Evolutionary conservation across 2,888 invertebrate species (phyloP).

Genomic region (Habroteleia sp.): DNA sequence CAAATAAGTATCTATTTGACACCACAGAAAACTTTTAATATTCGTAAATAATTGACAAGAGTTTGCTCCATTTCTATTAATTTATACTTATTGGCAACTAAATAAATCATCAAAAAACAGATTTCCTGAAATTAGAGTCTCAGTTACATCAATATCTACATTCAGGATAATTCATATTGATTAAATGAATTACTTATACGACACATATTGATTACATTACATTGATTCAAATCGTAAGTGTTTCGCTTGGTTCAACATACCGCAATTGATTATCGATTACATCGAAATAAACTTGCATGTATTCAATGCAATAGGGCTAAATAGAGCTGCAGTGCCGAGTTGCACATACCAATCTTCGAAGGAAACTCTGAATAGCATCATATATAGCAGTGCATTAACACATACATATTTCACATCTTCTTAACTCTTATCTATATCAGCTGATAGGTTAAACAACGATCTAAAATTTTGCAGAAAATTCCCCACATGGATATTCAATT

Average conservation of each 20-base stretch:
- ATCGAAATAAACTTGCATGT: conserved; percentile 55
- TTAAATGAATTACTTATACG: conserved; percentile 44
- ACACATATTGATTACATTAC: conserved; percentile 51
- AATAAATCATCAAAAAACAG: conserved; percentile 26
- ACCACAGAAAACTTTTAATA: too few species aligned
- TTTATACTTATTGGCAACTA: conserved; percentile 15
- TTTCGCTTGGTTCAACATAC: conserved; percentile 55
- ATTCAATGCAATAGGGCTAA: conserved; percentile 54
- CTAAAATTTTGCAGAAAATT: conserved; percentile 41
- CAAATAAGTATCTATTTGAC: too few species aligned
- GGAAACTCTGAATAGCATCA: conserved; percentile 60
- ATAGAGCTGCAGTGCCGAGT: conserved; percentile 49
- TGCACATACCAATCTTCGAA: conserved; percentile 47
- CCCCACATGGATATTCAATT: conserved; percentile 51
- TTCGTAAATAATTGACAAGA: too few species aligned
- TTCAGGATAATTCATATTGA: conserved; percentile 45
- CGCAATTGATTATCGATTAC: conserved; percentile 63
- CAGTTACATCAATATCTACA: conserved; percentile 24
- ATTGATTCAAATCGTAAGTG: conserved; percentile 58
- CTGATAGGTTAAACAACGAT: conserved; percentile 39
- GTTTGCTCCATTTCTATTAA: too few species aligned
- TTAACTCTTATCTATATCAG: conserved; percentile 36
- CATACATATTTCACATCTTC: conserved; percentile 54
- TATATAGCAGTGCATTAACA: conserved; percentile 56
- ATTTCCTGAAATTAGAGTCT: conserved; percentile 6